Base-by-base conservation (phyloP, 2,797 vertebrate genomes). In the Pangasius larnaudii region DNA sequence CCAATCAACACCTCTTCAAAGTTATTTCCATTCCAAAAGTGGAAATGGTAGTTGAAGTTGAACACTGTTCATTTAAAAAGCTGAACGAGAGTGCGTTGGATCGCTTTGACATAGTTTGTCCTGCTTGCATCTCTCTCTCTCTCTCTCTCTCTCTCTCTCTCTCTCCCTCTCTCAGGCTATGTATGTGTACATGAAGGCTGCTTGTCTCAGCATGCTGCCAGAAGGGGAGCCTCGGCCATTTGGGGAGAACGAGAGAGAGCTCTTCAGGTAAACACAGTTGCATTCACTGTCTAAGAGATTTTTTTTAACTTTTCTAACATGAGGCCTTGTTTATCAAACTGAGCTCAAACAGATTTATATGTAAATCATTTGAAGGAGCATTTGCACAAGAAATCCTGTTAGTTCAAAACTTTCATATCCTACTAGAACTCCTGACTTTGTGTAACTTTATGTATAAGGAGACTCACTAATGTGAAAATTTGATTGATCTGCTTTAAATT, bases 171-270 rank as follows among this genome's bases (percentile, higher is more conserved):
- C 36, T 56, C 84, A 97, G 97, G 96, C 96, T 81, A 97, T 97
- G 97, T 97, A 97, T 7, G 93, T 97, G 82, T 97, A 96, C 92
- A 97, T 97, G 97, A 97, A 97, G 92, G 97, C 97, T 8, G 96
- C 97, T 39, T 97, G 94, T 92, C 96, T 97, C 91, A 97, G 96
- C 89, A 97, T 97, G 97, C 94, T 97, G 77, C 95, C 96, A 3
- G 79, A 89, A 5, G 93, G 95, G 0, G 96, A 97, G 85, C 89
- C 92, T 61, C 91, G 96, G 59, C 97, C 97, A 18, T 97, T 97
- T 74, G 96, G 96, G 10, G 97, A 97, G 87, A 89, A 95, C 0
- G 97, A 97, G 88, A 95, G 96, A 2, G 94, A 96, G 36, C 95
- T 97, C 53, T 97, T 97, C 85, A 95, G 97, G 97, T 97, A 92